A percentile compares a stretch with the other conserved stretches of the same genome.
phyloP scores from a whole-genome alignment of 1,140 invertebrate species.

The Aphelinus certus region DNA sequence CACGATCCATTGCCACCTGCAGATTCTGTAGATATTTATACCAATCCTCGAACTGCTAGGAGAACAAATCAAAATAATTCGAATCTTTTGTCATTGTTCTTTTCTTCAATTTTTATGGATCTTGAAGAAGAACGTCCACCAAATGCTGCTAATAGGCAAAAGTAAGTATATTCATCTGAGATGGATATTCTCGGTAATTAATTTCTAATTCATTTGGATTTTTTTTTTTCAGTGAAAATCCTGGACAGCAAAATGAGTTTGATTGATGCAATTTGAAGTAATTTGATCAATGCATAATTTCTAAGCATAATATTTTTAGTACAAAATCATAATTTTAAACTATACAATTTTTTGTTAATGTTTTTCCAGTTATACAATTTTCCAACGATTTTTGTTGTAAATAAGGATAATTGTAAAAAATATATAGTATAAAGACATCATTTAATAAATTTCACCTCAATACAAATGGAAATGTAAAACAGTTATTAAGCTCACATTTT shows the following conservation, averaged over 20 bases:
- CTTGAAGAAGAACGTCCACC: slow-evolving; percentile 39
- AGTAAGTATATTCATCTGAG: slow-evolving; percentile 14
- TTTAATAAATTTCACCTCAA: slow-evolving; percentile 27
- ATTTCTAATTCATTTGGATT: slow-evolving; percentile 3
- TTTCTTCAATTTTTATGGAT: slow-evolving; percentile 53
- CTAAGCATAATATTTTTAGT: slow-evolving; percentile 22
- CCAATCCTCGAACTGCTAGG: slow-evolving; percentile 42
- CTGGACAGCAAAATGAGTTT: slow-evolving; percentile 40
- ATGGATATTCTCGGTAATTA: background rate
- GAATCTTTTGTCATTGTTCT: slow-evolving; percentile 52
- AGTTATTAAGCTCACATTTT: background rate
- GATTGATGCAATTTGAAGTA: background rate
- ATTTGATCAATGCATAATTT: background rate
- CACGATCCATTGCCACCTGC: slow-evolving; percentile 84
- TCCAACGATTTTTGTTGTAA: slow-evolving; percentile 20
- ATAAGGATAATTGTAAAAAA: slow-evolving; percentile 25
- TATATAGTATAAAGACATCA: slow-evolving; percentile 14
- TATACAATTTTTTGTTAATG: background rate
- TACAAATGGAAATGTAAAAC: slow-evolving; percentile 15
- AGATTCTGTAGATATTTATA: slow-evolving; percentile 80
- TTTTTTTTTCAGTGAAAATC: slow-evolving; percentile 44
- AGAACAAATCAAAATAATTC: slow-evolving; percentile 40
- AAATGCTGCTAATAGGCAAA: slow-evolving; percentile 27
- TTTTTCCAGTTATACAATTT: slow-evolving; percentile 5
- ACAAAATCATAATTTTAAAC: slow-evolving; percentile 4